Evolutionary conservation across 2,797 vertebrate genomes (phyloP).

Genomic region (Mus minutoides): DNA sequence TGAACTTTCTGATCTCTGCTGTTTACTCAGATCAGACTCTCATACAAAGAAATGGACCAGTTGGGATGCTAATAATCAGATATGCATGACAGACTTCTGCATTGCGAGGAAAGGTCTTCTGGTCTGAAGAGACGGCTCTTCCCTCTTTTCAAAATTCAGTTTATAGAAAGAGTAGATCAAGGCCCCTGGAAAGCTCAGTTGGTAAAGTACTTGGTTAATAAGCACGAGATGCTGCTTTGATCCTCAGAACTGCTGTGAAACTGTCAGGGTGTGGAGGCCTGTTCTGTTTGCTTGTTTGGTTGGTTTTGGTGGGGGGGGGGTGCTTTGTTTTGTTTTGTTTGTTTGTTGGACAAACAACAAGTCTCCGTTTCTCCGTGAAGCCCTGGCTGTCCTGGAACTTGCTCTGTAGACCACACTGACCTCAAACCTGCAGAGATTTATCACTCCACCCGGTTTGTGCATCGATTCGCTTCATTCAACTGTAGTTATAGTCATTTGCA

Average conservation of each 20-base stretch:
- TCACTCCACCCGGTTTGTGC: background rate
- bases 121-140: conserved; percentile 33
- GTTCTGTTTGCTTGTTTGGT: background rate
- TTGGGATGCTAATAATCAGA: background rate
- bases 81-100: background rate
- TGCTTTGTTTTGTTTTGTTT: background rate
- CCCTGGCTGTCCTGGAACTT: background rate
- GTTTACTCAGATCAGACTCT: conserved; percentile 33
- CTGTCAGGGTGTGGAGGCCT: too few species aligned
- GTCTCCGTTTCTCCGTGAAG: background rate
- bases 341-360: background rate
- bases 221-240: background rate
- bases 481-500: background rate
- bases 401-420: background rate
- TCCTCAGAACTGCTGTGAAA: too few species aligned
- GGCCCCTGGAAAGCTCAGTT: background rate
- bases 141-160: background rate
- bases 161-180: background rate
- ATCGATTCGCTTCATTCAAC: background rate
- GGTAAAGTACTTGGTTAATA: background rate
- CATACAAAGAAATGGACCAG: background rate
- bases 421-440: background rate
- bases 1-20: background rate
- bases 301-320: background rate
- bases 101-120: background rate